Evolutionary conservation across 2,113 vertebrate species (phyloP).

Genomic region (Varanus salvator): DNA sequence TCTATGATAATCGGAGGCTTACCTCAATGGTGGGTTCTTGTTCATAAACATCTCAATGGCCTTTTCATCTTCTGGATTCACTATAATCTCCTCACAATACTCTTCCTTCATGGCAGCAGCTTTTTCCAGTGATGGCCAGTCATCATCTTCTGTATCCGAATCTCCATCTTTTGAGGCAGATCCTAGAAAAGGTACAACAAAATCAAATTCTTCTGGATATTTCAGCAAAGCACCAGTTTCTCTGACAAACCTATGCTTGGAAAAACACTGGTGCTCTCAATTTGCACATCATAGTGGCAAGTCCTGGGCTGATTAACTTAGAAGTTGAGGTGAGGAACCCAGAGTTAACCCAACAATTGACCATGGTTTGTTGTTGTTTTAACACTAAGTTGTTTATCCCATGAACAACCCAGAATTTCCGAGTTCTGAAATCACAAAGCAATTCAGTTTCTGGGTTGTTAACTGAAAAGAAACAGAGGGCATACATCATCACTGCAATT

Average conservation of each 20-base stretch:
- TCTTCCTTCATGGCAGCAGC: constrained; percentile 69
- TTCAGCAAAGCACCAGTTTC: not conserved
- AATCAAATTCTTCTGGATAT: not conserved
- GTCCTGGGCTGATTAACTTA: too few relatives aligned
- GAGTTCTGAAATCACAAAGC: too few relatives aligned
- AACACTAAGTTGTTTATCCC: too few relatives aligned
- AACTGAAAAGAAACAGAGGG: too few relatives aligned
- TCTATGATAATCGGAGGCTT: constrained; percentile 6
- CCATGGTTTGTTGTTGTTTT: too few relatives aligned
- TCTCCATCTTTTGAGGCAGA: constrained; percentile 45
- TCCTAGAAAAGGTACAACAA: not conserved
- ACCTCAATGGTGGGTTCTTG: constrained; percentile 92
- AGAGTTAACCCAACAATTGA: too few relatives aligned
- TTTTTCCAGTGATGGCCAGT: constrained; percentile 89
- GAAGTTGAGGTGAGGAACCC: too few relatives aligned
- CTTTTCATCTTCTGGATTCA: constrained; percentile 90
- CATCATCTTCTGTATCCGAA: constrained; percentile 87
- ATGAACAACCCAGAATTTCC: too few relatives aligned
- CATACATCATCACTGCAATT: too few relatives aligned
- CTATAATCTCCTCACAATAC: constrained; percentile 75
- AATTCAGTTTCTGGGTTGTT: too few relatives aligned
- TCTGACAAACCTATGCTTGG: not conserved
- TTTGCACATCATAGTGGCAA: too few relatives aligned
- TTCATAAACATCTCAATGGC: constrained; percentile 98
- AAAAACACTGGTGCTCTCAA: not conserved